Percentiles rank a stretch among this genome's conserved stretches.
phyloP scores from a whole-genome alignment of 2,113 vertebrate species.

The Dolichallabes microphthalmus region DNA sequence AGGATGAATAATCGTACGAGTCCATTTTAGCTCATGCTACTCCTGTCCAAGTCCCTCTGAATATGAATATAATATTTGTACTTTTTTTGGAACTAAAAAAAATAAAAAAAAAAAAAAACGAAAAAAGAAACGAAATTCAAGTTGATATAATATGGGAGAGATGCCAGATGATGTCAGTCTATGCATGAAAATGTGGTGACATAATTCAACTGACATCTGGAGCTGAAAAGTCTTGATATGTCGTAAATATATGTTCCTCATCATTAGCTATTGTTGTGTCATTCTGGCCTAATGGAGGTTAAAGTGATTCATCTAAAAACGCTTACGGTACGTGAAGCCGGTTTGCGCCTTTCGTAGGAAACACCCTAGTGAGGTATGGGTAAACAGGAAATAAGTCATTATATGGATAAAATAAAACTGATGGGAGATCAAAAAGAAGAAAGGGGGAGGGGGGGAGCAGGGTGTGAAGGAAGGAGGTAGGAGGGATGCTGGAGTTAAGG shows the following conservation, averaged over 20 bases:
- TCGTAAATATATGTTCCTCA: conserved; percentile 10
- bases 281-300: conserved; percentile 15
- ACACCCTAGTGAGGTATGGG: neutral
- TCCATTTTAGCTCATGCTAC: neutral
- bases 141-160: conserved; percentile 30
- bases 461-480: neutral
- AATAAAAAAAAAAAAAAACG: neutral
- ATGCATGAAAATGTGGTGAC: conserved; percentile 20
- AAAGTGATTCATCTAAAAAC: neutral
- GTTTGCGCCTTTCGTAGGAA: conserved; percentile 14
- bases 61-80: conserved; percentile 26
- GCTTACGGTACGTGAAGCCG: neutral
- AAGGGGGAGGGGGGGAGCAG: neutral
- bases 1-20: conserved; percentile 2
- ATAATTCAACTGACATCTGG: conserved; percentile 30
- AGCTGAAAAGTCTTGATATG: conserved; percentile 8
- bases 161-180: conserved; percentile 44
- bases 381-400: conserved; percentile 30
- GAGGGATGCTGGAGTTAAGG: neutral
- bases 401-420: neutral
- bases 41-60: neutral
- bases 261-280: conserved; percentile 19
- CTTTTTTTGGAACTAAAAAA: neutral
- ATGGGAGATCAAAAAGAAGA: conserved; percentile 13
- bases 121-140: neutral